A percentile compares a stretch with the other conserved stretches of the same genome.
Conservation (phyloP, 2,113 vertebrate genomes). For the Neomonachus schauinslandi region DNA sequence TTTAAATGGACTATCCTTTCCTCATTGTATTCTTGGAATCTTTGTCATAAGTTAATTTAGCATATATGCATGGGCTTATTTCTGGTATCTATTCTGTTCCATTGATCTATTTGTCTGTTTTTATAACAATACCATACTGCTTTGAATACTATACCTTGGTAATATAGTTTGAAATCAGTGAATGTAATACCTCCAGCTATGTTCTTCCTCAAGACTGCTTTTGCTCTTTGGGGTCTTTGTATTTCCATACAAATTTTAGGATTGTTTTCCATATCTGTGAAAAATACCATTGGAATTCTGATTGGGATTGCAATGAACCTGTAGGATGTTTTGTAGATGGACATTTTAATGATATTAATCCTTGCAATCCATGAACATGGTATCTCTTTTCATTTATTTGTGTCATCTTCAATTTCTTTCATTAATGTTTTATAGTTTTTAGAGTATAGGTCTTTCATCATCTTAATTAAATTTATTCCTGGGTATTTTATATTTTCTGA, state of each 20-base stretch:
- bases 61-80: not conserved
- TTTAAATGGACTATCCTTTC: not conserved
- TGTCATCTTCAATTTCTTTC: not conserved
- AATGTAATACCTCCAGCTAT: not conserved
- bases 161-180: not conserved
- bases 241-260: not conserved
- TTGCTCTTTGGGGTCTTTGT: not conserved
- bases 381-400: not conserved
- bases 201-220: not conserved
- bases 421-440: not conserved
- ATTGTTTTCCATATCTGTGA: not conserved
- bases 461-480: not conserved
- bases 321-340: not conserved
- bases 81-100: not conserved
- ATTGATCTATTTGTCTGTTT: not conserved
- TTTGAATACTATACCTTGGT: not conserved
- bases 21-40: not conserved
- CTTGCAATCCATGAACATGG: not conserved
- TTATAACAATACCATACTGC: not conserved
- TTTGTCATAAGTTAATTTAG: not conserved
- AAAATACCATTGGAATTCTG: not conserved
- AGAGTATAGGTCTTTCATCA: not conserved
- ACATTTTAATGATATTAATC: not conserved
- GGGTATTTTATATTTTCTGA: not conserved
- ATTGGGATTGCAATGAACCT: not conserved